Evolutionary conservation across 1,140 invertebrate species (phyloP).

Genomic region (Dermatophagoides farinae): DNA sequence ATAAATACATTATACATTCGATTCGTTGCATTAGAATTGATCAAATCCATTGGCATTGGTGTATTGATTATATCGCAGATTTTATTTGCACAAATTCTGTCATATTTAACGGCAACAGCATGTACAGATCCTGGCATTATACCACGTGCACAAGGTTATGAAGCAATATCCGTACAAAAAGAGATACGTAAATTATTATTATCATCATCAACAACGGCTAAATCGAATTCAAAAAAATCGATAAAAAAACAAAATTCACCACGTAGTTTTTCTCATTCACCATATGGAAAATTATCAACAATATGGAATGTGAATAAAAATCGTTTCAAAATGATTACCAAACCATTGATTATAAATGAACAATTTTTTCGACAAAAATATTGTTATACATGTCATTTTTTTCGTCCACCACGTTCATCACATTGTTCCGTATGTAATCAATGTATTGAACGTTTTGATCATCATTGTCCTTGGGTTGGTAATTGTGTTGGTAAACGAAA

Average conservation of each 20-base stretch:
- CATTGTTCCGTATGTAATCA: conserved; percentile 77
- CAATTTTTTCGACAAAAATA: conserved; percentile 60
- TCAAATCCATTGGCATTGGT: conserved; percentile 59
- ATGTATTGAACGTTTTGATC: conserved; percentile 77
- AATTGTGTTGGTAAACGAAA: conserved; percentile 72
- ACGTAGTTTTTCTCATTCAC: too few species aligned
- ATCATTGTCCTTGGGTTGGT: conserved; percentile 85
- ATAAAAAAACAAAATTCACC: too few species aligned
- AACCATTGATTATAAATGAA: conserved; percentile 62
- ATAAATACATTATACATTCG: conserved; percentile 12
- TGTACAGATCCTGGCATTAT: conserved; percentile 69
- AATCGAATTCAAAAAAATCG: too few species aligned
- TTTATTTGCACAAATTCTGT: conserved; percentile 74
- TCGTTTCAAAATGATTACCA: neutral
- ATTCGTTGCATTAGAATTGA: conserved; percentile 58
- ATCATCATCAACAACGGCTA: too few species aligned
- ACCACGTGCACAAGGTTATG: conserved; percentile 63
- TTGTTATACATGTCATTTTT: conserved; percentile 71
- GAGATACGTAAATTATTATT: neutral
- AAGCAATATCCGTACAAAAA: conserved; percentile 27
- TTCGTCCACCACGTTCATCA: conserved; percentile 63
- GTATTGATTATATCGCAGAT: conserved; percentile 74
- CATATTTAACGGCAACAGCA: conserved; percentile 70
- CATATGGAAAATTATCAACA: too few species aligned
- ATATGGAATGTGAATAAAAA: neutral